These are phyloP conservation scores for Odocoileus virginianus DNA, from an alignment of 2,113 vertebrate species.

Conservation along the genomic window DNA sequence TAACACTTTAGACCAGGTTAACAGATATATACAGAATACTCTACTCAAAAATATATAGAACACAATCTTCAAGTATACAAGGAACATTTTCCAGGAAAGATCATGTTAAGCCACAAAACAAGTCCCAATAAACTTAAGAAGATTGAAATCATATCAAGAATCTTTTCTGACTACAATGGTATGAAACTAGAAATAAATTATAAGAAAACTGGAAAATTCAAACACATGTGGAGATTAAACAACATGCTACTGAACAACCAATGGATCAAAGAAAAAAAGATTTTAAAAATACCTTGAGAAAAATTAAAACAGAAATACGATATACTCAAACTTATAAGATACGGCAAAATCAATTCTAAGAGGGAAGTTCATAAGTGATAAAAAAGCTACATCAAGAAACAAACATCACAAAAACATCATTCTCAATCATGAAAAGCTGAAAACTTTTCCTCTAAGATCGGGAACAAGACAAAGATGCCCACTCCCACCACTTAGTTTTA, in stretches of 20 bases:
- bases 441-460: neutral
- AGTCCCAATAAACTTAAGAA: neutral
- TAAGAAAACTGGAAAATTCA: neutral
- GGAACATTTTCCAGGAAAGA: neutral
- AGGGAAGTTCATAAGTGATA: neutral
- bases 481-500: neutral
- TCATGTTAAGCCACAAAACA: neutral
- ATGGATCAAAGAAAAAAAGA: neutral
- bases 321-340: neutral
- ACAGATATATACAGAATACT: neutral
- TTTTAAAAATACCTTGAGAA: neutral
- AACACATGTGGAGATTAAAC: neutral
- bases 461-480: neutral
- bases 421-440: neutral
- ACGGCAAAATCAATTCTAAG: neutral
- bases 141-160: neutral
- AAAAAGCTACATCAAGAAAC: neutral
- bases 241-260: neutral
- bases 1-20: neutral
- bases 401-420: neutral
- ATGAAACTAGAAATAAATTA: neutral
- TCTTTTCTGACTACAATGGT: neutral
- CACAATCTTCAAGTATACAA: neutral
- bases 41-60: neutral
- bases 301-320: neutral